Evolutionary conservation across 2,888 invertebrate species (phyloP), one percentile per base, ranked within the genome.

Genomic region (Parascotia fuliginaria): DNA sequence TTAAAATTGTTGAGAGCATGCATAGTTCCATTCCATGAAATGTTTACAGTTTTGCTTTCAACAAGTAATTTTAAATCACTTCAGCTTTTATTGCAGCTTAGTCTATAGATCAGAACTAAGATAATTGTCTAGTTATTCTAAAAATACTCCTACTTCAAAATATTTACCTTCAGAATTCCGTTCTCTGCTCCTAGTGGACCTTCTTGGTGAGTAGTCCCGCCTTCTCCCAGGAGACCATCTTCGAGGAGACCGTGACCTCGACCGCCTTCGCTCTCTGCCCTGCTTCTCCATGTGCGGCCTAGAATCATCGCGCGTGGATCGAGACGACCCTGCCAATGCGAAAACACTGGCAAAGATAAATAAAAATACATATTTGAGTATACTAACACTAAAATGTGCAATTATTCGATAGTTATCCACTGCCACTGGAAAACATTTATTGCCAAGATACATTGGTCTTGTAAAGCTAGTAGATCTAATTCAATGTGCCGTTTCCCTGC

Each of bases 291-390:
- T 82, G 60, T 79, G 59, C 77, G 67, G 80, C 87, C 91, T 92
- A 86, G 89, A 91, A 91, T 89, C 90, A 89, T 92, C 91, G 87
- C 92, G 89, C 86, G 88, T 77, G 84, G 92, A 89, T 91, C 92
- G 90, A 89, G 91, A 86, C 82, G 94, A 94, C 94, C 94, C 94
- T 95, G 94, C 93, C 93, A 94, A 94, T 94, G 94, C 93, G 94
- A 95, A 95, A 95, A 94, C 94, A 95, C 95, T 95, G 94, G 94
- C 94, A 94, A 94, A 94, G 90, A 89, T 92, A 92, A 92, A 91
- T 92, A 92, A 88, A 78, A 81, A 80, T 79, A 81, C 84, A 77
- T 73, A 81, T 75, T 73, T 79, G 70, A 79, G 74, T 70, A 72
- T 49, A 61, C 55, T 68, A 65, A 60, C 48, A 54, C 36, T 58